Evolutionary conservation across 2,888 invertebrate species (phyloP), one percentile per base, ranked within the genome.

Genomic region (Cephus sareptanus): DNA sequence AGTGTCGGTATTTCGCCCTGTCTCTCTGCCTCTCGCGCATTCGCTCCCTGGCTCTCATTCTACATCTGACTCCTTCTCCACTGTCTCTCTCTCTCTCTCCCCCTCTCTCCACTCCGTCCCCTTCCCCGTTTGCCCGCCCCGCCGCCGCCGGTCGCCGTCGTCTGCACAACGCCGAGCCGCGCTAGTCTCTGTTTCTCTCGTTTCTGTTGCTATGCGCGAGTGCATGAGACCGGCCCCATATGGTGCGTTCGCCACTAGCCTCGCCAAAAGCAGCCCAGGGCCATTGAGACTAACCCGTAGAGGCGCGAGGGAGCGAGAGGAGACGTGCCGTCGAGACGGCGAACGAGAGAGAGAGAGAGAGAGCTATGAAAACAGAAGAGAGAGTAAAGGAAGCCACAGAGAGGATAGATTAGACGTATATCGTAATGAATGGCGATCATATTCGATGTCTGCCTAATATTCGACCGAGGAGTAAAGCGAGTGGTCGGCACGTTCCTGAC

Each of bases 341-440:
- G 93, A 92, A 92, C 92, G 92, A 92, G 92, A 92, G 92, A 92
- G 92, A 92, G 92, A 92, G 92, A 92, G 90, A 92, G 92, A 92
- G 90, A 75, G 40, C 81, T 71, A 80, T 76, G 81, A 74, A 13
- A 68, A n/a, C 33, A 3, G n/a, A 23, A 35, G 15, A 70, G 74
- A 77, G 74, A 30, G 30, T 74, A 69, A 82, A 75, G 73, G 73
- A 68, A 75, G 68, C 81, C 69, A 80, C 76, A 6, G 6, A 6
- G 40, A 9, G 23, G 1, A 56, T 56, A 56, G 40, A 56, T 56
- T 9, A 56, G 23, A 56, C 40, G 40, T 56, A 56, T 2, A 9
- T 23, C 15, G 23, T 9, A 56, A 56, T 56, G 40, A 56, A 56
- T 56, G 40, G 23, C 40, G 23, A 56, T 56, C 23, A 23, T 56